Evolutionary conservation across 1,140 invertebrate species (phyloP).

Genomic region (Globodera ellingtonae): DNA sequence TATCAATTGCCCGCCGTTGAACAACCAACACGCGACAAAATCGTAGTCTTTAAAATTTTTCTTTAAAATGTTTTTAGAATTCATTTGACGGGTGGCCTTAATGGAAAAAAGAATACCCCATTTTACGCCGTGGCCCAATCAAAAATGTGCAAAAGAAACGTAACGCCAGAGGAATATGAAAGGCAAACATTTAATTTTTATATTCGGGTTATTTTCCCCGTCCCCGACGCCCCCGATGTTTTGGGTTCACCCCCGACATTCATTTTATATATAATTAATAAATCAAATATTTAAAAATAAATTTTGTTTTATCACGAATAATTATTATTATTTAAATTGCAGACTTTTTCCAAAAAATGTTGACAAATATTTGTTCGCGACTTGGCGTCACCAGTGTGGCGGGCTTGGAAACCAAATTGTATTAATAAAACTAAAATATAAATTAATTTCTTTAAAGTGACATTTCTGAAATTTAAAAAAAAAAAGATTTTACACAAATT

Average conservation of each 20-base stretch:
- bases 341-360: constrained; percentile 1
- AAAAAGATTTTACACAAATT: background rate
- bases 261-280: background rate
- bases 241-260: too few relatives aligned
- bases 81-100: too few relatives aligned
- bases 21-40: too few relatives aligned
- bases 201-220: too few relatives aligned
- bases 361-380: constrained; percentile 8
- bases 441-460: too few relatives aligned
- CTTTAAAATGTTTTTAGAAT: too few relatives aligned
- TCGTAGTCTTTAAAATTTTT: too few relatives aligned
- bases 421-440: background rate
- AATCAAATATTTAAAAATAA: background rate
- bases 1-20: too few relatives aligned
- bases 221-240: too few relatives aligned
- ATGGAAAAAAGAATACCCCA: too few relatives aligned
- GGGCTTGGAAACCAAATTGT: constrained; percentile 8
- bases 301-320: background rate
- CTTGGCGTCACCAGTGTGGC: background rate
- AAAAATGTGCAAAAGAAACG: background rate
- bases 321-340: background rate
- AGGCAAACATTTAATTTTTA: background rate
- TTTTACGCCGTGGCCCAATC: background rate
- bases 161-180: background rate
- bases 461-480: background rate